phyloP scores from a whole-genome alignment of 2,113 vertebrate species.

The Collichthys lucidus region DNA sequence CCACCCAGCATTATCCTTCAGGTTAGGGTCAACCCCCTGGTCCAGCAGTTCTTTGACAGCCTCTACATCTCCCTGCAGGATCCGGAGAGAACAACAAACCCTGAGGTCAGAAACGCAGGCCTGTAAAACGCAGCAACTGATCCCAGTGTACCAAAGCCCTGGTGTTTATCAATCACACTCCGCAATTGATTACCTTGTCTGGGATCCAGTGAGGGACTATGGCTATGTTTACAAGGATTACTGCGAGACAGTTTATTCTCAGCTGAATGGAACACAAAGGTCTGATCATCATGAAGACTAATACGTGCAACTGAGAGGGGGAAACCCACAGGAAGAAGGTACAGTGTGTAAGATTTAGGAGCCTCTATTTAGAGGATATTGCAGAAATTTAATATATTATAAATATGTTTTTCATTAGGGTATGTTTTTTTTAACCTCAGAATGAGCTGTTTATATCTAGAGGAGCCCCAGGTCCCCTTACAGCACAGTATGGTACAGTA shows the following conservation, averaged over 20 bases:
- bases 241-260: conserved; percentile 57
- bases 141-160: conserved; percentile 43
- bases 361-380: too few relatives aligned
- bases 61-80: conserved; percentile 87
- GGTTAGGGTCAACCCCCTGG: conserved; percentile 92
- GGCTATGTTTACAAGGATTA: conserved; percentile 75
- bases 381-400: too few relatives aligned
- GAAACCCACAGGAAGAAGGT: background rate
- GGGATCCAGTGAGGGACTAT: conserved; percentile 72
- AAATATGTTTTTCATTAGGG: too few relatives aligned
- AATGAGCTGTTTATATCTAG: too few relatives aligned
- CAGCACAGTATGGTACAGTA: too few relatives aligned
- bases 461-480: too few relatives aligned
- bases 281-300: conserved; percentile 46
- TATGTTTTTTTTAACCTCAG: too few relatives aligned
- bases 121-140: conserved; percentile 50
- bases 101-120: conserved; percentile 42
- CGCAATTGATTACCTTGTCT: conserved; percentile 74
- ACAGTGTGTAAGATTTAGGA: too few relatives aligned
- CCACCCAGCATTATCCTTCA: conserved; percentile 97
- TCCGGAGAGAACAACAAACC: conserved; percentile 38
- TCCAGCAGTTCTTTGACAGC: conserved; percentile 88
- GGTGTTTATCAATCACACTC: conserved; percentile 70
- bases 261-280: conserved; percentile 12
- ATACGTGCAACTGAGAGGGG: conserved; percentile 1